Conservation (phyloP, 1,140 invertebrate genomes). For the Lucilia cuprina region DNA sequence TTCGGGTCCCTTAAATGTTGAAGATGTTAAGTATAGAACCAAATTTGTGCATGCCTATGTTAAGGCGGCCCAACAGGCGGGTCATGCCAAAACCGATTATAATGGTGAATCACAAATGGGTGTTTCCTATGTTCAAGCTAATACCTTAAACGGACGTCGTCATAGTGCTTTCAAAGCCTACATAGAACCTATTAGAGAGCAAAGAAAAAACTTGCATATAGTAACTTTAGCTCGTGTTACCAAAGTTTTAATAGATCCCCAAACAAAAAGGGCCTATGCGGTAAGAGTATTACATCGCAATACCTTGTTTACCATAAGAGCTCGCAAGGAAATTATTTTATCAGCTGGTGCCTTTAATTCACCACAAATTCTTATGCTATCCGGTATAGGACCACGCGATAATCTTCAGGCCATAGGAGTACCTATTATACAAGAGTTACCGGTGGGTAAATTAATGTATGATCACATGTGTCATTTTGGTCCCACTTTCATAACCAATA, state of each 20-base stretch:
- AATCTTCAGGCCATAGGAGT: constrained; percentile 72
- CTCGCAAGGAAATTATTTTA: constrained; percentile 72
- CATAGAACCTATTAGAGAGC: constrained; percentile 65
- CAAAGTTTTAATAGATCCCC: constrained; percentile 73
- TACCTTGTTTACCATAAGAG: constrained; percentile 68
- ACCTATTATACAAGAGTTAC: constrained; percentile 69
- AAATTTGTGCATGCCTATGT: constrained; percentile 69
- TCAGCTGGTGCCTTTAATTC: constrained; percentile 78
- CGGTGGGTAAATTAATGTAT: constrained; percentile 76
- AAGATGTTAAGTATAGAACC: constrained; percentile 66
- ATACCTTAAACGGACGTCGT: constrained; percentile 65
- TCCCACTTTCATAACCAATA: constrained; percentile 66
- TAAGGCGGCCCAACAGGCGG: constrained; percentile 69
- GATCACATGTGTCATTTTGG: constrained; percentile 75
- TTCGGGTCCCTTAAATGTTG: constrained; percentile 66
- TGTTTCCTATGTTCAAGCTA: constrained; percentile 74
- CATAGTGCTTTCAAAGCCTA: constrained; percentile 69
- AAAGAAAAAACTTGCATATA: constrained; percentile 78
- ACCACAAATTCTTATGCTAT: constrained; percentile 79
- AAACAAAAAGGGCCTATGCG: constrained; percentile 73
- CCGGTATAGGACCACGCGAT: constrained; percentile 74
- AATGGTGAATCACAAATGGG: constrained; percentile 72
- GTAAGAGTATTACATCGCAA: constrained; percentile 79
- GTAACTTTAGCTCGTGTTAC: constrained; percentile 79
- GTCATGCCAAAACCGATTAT: constrained; percentile 69